Evolutionary conservation across 2,113 vertebrate genomes (phyloP), one percentile per base, ranked within the genome.

Genomic region (Sarotherodon lohbergeri): DNA sequence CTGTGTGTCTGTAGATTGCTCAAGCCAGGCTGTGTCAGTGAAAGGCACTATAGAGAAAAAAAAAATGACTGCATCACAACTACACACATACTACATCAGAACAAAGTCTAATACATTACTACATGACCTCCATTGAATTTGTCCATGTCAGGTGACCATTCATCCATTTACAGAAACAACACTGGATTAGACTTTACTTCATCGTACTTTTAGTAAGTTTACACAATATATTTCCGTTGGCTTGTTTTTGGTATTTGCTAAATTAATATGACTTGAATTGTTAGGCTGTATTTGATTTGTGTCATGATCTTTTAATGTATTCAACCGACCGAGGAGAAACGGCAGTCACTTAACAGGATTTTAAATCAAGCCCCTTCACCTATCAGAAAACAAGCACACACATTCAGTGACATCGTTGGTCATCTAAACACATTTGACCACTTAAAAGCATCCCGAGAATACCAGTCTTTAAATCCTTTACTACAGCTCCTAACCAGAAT

Each of bases 1-100:
- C 68, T 92, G 89, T 90, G 89, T 86, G 90, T 89, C 89, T 80
- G 19, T 34, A 36, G 50, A 81, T 85, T 86, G 84, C 50, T 59
- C 92, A 91, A 92, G 92, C 92, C 92, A 91, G 80, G 86, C 91
- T 88, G 92, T 82, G 86, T 91, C 92, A 94, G 92, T 87, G 83
- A 91, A 95, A 96, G 95, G 95, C 94, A 96, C 94, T 93, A 89
- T 85, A 86, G 88, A 91, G 88, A 86, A 94, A 82, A 91, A 76
- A 92, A 71, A 92, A 88, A 86, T 86, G 73, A 95, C 92, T 94
- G 93, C 93, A 93, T 90, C 89, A 93, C 90, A 90, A 90, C 92
- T 85, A 93, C 55, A 94, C 82, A 90, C 79, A 83, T 6, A 92
- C 17, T 80, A 91, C 90, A 89, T 88, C 85, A 84, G 55, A 92